Base-by-base conservation (phyloP, 2,888 invertebrate genomes). In the Mesochorus sp. region DNA sequence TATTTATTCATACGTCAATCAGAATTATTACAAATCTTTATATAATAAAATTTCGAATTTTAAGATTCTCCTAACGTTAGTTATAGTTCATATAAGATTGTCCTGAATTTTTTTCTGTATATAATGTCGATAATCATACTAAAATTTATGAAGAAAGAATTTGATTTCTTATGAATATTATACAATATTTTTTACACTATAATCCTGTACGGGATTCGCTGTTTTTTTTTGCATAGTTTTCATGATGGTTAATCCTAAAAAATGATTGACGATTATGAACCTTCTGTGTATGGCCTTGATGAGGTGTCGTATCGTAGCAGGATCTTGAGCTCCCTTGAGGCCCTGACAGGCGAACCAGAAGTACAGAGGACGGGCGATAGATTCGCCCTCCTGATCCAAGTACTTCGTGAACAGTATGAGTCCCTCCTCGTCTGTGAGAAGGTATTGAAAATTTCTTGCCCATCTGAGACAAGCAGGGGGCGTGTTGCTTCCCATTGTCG, bases 281-380 rank as follows among this genome's bases (percentile, higher is more conserved):
- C 86, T 88, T 84, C 95, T 95, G 92, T 96, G 95, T 89, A 97
- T 96, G 87, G 95, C 95, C 91, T 96, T 96, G 88, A 97, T 95
- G 89, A 97, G 94, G 89, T 94, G 94, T 85, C 93, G 93, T 68
- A 94, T 93, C 86, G 93, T 93, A 88, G 95, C 95, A 0, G 94
- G 94, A 91, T 95, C 95, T 89, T 93, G 93, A 91, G 96, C 95
- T 91, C 95, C 96, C 85, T 96, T 95, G 85, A 97, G 94, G 67
- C 97, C 96, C 90, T 97, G 96, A 91, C 97, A 97, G 62, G 98
- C 98, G 92, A 98, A 98, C 95, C 97, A 98, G 93, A 98, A 98
- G 92, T 96, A 95, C 87, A 97, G 94, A 67, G 96, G 94, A 92
- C 96, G 95, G 84, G 95, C 95, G 91, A 96, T 95, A 88, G 94